Evolutionary conservation across 2,797 vertebrate species (phyloP), one percentile per base, ranked within the genome.

Genomic region (Melopsittacus undulatus): DNA sequence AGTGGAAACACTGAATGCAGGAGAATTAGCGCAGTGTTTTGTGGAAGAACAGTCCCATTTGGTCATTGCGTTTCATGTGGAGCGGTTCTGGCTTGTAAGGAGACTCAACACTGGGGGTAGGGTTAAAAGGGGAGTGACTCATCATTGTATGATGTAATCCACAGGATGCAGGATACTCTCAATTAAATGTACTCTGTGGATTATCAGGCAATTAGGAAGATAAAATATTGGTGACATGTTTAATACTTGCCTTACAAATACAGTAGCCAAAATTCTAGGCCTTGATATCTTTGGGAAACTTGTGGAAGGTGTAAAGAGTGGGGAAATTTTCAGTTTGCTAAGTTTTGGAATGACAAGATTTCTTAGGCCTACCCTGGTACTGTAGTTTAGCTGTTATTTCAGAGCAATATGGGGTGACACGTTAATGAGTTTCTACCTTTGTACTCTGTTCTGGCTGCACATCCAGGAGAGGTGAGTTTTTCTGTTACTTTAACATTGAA

Each of bases 1-100:
- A 96, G 97, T 96, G 97, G 96, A 97, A 95, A 95, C 95, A 94
- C 96, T 97, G 97, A 96, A 97, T 97, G 97, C 96, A 34, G 94
- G 96, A 97, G 98, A 96, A 96, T 83, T 95, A 95, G 95, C 40
- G 79, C 95, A 95, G 96, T 87, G 97, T 95, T 95, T 92, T 93
- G 95, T 96, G 95, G 95, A 94, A 94, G 97, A 97, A 92, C 87
- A 82, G 96, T 87, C 95, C 95, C 95, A 82, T 96, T 97, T 43
- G 96, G 92, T 87, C 84, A 46, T 29, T 43, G 88, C 36, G 17
- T 92, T 97, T 96, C 73, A 26, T 86, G 92, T 87, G 89, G 87
- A 91, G 87, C 87, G 63, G 68, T 62, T 90, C 89, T 57, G 43
- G 38, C 32, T 92, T 92, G 52, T 79, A 66, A 94, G 96, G 72